Conservation (phyloP, 92 coral and sea anemone genomes). For the Siderastrea radians region DNA sequence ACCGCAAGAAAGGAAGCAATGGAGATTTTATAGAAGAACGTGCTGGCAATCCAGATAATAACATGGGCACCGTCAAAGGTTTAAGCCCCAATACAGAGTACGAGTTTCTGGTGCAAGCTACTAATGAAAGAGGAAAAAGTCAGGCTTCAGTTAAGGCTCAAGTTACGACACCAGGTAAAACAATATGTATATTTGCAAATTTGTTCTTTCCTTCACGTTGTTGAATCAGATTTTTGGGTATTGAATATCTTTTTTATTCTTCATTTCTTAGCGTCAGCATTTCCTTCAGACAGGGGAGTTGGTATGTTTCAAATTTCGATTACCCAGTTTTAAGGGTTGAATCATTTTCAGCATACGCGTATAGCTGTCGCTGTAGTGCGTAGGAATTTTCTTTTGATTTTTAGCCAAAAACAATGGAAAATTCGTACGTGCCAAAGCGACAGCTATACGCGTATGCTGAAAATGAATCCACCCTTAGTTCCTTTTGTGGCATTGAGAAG, state of each 20-base stretch:
- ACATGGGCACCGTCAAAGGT: conserved; percentile 43
- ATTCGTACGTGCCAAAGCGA: no score
- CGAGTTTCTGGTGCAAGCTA: conserved; percentile 70
- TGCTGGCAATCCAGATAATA: conserved; percentile 30
- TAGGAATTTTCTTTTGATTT: no score
- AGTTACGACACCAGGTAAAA: conserved; percentile 70
- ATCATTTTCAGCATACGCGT: no score
- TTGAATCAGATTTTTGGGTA: neutral
- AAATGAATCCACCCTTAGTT: no score
- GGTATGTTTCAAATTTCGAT: no score
- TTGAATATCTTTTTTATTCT: neutral
- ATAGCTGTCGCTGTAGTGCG: no score
- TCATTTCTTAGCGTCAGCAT: no score
- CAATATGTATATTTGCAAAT: neutral
- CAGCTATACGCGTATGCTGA: no score
- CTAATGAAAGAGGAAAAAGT: conserved; percentile 65
- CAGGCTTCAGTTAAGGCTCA: conserved; percentile 3
- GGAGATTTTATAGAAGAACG: conserved; percentile 35
- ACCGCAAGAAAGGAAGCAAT: conserved; percentile 29
- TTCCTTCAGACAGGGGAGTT: no score
- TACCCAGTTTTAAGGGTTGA: no score
- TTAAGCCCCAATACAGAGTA: conserved; percentile 77
- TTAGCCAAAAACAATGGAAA: no score
- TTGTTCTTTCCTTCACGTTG: neutral
- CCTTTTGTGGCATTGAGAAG: no score